These are phyloP conservation scores for Hemitrygon akajei DNA, from an alignment of 2,797 vertebrate genomes.

Conservation along the genomic window DNA sequence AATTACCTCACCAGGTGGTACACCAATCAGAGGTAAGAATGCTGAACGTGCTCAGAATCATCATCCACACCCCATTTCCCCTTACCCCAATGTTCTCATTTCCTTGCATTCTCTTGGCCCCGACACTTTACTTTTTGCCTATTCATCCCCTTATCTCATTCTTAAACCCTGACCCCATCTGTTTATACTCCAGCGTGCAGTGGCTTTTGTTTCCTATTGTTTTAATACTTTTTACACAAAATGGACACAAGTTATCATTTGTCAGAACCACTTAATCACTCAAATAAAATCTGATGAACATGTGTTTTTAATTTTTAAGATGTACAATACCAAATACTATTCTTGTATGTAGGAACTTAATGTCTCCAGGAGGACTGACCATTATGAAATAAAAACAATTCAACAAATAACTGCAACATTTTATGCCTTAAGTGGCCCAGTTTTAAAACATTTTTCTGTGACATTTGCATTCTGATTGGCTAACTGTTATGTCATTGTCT, in stretches of 20 bases:
- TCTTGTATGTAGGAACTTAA: conserved; percentile 29
- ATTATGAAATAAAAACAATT: neutral
- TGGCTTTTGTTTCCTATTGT: conserved; percentile 25
- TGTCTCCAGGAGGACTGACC: conserved; percentile 10
- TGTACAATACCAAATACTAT: conserved; percentile 27
- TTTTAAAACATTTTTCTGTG: neutral
- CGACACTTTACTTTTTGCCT: conserved; percentile 51
- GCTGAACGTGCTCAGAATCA: conserved; percentile 70
- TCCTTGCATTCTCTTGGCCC: conserved; percentile 57
- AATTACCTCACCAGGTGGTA: conserved; percentile 99
- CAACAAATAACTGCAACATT: neutral
- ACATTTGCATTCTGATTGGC: neutral
- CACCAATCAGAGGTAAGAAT: conserved; percentile 99
- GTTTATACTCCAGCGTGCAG: conserved; percentile 41
- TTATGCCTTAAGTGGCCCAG: neutral
- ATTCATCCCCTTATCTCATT: conserved; percentile 51
- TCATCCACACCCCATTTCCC: conserved; percentile 51
- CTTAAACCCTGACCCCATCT: conserved; percentile 45
- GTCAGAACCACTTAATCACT: conserved; percentile 36
- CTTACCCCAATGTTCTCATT: conserved; percentile 58
- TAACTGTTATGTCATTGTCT: neutral
- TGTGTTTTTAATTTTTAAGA: neutral
- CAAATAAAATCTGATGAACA: conserved; percentile 4
- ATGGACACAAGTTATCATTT: conserved; percentile 37
- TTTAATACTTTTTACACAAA: conserved; percentile 2